These are phyloP conservation scores for Colius striatus DNA, from an alignment of 2,113 vertebrate species.

Conservation along the genomic window DNA sequence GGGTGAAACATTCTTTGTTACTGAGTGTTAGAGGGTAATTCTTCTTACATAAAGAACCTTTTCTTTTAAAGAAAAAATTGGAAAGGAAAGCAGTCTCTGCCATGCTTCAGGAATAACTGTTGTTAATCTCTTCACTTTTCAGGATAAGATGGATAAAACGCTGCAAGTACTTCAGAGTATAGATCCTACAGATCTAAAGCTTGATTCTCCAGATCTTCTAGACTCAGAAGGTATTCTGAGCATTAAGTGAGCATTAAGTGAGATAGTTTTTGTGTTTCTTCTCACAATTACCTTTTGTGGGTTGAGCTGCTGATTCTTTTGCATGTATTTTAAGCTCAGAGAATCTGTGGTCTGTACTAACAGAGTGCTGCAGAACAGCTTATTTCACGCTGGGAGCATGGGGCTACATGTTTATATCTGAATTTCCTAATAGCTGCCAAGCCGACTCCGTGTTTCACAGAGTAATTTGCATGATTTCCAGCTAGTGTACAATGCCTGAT, in stretches of 20 bases:
- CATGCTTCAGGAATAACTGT: neutral
- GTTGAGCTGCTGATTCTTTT: neutral
- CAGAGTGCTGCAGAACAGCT: neutral
- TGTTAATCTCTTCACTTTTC: conserved; percentile 4
- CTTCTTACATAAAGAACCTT: neutral
- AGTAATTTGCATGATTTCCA: neutral
- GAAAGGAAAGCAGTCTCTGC: neutral
- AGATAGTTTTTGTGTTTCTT: neutral
- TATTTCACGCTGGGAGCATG: neutral
- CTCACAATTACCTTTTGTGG: neutral
- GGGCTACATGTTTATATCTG: neutral
- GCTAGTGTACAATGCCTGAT: neutral
- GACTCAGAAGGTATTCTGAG: conserved; percentile 89
- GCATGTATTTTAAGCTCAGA: conserved; percentile 6
- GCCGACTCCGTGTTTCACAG: neutral
- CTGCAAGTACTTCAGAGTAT: conserved; percentile 91
- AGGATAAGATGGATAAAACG: conserved; percentile 94
- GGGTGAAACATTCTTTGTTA: neutral
- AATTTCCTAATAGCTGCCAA: conserved; percentile 35
- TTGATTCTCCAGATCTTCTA: conserved; percentile 87
- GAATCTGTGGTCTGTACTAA: neutral
- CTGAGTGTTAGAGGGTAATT: neutral
- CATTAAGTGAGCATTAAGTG: neutral
- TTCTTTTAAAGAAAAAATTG: neutral
- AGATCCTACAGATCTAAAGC: conserved; percentile 87